phyloP scores from a whole-genome alignment of 2,113 vertebrate genomes.

The Otus sunia region DNA sequence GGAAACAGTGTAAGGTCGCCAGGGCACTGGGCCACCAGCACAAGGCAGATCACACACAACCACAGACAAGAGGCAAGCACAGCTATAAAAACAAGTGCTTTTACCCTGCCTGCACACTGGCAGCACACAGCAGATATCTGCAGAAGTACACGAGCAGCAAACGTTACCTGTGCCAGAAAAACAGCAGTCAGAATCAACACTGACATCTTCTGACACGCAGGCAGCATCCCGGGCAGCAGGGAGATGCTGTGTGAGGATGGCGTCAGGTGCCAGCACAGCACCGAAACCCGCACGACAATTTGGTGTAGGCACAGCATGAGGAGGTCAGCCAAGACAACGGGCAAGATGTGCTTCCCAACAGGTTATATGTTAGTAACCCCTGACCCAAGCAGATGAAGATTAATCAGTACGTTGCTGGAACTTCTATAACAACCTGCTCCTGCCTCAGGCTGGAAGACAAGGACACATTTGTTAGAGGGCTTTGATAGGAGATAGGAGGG shows the following conservation, averaged over 20 bases:
- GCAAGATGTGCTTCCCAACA: background rate
- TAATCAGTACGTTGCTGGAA: background rate
- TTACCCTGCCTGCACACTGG: background rate
- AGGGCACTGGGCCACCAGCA: background rate
- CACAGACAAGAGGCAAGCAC: too few species aligned
- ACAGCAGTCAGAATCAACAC: background rate
- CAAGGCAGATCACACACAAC: background rate
- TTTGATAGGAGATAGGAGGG: fast-evolving
- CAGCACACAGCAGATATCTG: background rate
- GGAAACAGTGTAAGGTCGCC: fast-evolving
- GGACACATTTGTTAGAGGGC: background rate
- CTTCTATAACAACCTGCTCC: background rate
- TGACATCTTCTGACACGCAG: background rate
- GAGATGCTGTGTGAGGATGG: background rate
- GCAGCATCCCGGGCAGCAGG: background rate
- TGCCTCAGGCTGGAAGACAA: background rate
- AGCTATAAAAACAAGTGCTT: background rate
- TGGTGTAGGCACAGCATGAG: fast-evolving
- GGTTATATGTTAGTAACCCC: background rate
- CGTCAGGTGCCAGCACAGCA: fast-evolving
- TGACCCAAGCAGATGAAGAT: background rate
- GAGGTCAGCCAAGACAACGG: background rate
- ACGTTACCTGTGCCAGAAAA: background rate
- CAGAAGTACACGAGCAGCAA: background rate
- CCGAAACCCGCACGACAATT: fast-evolving